Conservation (phyloP, 2,113 vertebrate species). For the Hemibates koningsi region DNA sequence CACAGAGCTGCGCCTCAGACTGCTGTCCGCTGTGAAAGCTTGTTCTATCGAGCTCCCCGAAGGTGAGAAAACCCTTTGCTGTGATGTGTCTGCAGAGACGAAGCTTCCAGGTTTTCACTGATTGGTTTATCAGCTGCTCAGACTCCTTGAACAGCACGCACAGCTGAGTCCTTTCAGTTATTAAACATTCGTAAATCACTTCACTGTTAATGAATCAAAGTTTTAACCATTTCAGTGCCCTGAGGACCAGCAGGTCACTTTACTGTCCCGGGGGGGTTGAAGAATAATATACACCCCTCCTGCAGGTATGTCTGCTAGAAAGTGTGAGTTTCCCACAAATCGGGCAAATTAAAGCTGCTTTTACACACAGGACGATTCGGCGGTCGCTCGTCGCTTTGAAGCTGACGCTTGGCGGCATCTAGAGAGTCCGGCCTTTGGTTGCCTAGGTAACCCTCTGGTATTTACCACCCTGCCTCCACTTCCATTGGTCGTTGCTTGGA, state of each 20-base stretch:
- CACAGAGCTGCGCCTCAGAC: background rate
- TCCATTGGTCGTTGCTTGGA: background rate
- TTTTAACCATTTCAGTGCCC: background rate
- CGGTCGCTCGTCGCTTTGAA: rapidly evolving
- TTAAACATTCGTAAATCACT: background rate
- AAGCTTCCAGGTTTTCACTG: background rate
- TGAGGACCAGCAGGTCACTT: background rate
- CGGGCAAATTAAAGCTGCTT: background rate
- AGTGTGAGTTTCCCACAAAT: background rate
- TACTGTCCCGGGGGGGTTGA: background rate
- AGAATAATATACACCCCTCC: rapidly evolving
- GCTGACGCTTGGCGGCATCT: background rate
- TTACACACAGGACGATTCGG: background rate
- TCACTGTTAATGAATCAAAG: background rate
- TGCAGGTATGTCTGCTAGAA: background rate
- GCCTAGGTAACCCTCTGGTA: background rate
- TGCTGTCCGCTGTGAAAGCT: background rate
- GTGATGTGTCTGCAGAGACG: background rate
- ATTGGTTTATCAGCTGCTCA: background rate
- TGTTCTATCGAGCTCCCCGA: background rate
- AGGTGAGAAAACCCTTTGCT: background rate
- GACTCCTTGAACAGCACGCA: background rate
- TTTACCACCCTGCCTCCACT: background rate
- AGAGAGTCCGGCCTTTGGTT: background rate
- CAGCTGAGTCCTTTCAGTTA: background rate